Conservation (phyloP, 2,113 vertebrate species). For the Gobio gobio region DNA sequence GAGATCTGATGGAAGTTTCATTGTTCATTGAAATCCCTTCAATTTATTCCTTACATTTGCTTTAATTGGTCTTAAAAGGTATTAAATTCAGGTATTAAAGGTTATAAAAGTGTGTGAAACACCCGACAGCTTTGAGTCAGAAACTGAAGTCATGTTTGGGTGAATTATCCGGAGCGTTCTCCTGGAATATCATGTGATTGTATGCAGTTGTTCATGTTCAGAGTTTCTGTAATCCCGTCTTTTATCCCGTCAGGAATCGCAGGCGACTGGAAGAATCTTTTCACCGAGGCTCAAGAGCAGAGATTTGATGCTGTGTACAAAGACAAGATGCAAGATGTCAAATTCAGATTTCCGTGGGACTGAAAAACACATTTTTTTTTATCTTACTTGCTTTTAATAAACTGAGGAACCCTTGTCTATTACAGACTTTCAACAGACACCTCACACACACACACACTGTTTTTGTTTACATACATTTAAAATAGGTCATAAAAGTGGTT, state of each 20-base stretch:
- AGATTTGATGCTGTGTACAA: constrained; percentile 69
- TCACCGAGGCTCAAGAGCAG: constrained; percentile 66
- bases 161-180: neutral
- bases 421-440: neutral
- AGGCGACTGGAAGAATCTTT: constrained; percentile 75
- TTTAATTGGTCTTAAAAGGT: too few species aligned
- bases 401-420: neutral
- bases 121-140: neutral
- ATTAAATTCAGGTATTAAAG: too few species aligned
- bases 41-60: too few species aligned
- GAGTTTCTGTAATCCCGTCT: neutral
- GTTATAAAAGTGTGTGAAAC: neutral
- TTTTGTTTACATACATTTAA: neutral
- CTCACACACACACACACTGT: neutral
- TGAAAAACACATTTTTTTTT: constrained; percentile 14
- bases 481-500: neutral
- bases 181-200: neutral
- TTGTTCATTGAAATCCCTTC: too few species aligned
- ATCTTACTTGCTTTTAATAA: neutral
- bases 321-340: constrained; percentile 71
- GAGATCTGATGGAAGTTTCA: too few species aligned
- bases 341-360: constrained; percentile 72
- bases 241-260: constrained; percentile 64
- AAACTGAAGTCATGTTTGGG: too few species aligned
- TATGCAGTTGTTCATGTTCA: neutral